Evolutionary conservation across 2,888 invertebrate genomes (phyloP).

Genomic region (Amblyjoppa fuscipennis): DNA sequence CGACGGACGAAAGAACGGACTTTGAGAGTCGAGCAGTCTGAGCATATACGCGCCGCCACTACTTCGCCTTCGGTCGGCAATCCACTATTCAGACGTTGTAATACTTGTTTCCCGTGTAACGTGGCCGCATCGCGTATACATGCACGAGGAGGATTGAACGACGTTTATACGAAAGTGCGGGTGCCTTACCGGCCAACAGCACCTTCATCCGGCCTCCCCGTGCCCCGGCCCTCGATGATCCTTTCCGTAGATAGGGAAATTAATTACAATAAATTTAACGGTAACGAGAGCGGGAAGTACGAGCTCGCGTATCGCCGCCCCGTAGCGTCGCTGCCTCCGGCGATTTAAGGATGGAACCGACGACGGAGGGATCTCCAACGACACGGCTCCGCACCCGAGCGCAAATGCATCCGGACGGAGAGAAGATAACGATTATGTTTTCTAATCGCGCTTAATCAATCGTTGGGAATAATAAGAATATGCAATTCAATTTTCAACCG

Average conservation of each 20-base stretch:
- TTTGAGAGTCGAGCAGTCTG: constrained; percentile 48
- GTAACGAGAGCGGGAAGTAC: constrained; percentile 82
- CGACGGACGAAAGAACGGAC: constrained; percentile 60
- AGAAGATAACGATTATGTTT: constrained; percentile 28
- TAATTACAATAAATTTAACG: constrained; percentile 85
- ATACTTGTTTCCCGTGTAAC: constrained; percentile 52
- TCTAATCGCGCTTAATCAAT: constrained; percentile 25
- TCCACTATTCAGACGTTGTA: constrained; percentile 32
- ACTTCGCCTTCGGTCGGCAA: background rate
- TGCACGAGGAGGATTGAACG: constrained; percentile 75
- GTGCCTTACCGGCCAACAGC: constrained; percentile 66
- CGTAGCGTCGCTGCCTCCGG: constrained; percentile 51
- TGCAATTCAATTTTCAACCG: background rate
- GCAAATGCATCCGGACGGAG: background rate
- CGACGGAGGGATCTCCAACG: constrained; percentile 39
- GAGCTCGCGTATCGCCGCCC: constrained; percentile 51
- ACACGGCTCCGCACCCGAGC: constrained; percentile 12
- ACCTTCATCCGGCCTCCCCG: constrained; percentile 62
- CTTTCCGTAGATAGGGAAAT: constrained; percentile 82
- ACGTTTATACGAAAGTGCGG: constrained; percentile 75
- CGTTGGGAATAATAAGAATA: background rate
- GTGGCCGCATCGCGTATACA: constrained; percentile 24
- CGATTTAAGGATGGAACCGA: constrained; percentile 58
- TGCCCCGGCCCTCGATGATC: constrained; percentile 78
- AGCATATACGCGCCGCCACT: constrained; percentile 23